A percentile compares a stretch with the other conserved stretches of the same genome.
Evolutionary conservation across 1,140 invertebrate genomes (phyloP).

Genomic region (Platyscapa corneri): DNA sequence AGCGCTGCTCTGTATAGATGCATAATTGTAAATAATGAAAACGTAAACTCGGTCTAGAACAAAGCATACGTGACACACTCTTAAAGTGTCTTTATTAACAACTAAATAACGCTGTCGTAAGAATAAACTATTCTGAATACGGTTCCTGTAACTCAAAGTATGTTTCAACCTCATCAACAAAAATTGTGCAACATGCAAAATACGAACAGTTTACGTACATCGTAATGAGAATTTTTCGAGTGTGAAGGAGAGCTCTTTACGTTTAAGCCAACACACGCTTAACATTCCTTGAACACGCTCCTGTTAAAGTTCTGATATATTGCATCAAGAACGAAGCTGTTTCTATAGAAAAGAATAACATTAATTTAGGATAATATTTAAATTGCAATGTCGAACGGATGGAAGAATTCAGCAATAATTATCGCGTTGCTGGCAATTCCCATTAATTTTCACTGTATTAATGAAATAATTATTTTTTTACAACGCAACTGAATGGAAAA

Average conservation of each 20-base stretch:
- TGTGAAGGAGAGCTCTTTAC: background rate
- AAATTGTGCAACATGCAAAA: conserved; percentile 24
- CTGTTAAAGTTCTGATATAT: background rate
- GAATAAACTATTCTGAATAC: conserved; percentile 30
- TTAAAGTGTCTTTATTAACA: background rate
- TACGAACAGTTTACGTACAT: background rate
- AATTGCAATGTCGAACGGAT: background rate
- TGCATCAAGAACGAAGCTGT: background rate
- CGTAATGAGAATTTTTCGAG: background rate
- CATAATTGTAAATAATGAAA: background rate
- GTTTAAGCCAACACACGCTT: background rate
- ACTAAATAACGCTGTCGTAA: conserved; percentile 14
- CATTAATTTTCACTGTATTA: background rate
- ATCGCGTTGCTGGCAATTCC: background rate
- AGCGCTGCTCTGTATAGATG: background rate
- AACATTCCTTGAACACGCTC: background rate
- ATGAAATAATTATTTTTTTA: background rate
- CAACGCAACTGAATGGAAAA: background rate
- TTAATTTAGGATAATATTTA: background rate
- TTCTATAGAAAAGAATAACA: background rate
- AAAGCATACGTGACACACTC: background rate
- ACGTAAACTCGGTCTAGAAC: background rate
- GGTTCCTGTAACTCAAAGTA: background rate
- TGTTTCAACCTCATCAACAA: conserved; percentile 23
- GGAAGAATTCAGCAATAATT: background rate